Percentiles rank a stretch among this genome's conserved stretches.
These are phyloP conservation scores for Leptopterna dolabrata DNA, from an alignment of 2,888 invertebrate genomes.

Conservation along the genomic window DNA sequence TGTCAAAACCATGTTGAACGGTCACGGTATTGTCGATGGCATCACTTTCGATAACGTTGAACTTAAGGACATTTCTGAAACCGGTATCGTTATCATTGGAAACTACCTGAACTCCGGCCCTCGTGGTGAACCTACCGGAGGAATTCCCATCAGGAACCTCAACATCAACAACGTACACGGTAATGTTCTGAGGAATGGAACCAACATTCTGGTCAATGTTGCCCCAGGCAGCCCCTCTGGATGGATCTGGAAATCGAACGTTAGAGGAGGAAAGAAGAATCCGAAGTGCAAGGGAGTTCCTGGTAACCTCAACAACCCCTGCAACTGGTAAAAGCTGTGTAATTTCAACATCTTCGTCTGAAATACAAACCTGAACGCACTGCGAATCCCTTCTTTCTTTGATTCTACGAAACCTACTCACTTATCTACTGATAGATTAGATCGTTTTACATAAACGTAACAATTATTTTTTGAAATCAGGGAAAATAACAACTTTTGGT, in stretches of 20 bases:
- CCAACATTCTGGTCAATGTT: conserved; percentile 23
- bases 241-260: conserved; percentile 36
- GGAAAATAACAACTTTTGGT: too few species aligned
- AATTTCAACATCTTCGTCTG: background rate
- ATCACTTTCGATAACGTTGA: conserved; percentile 4
- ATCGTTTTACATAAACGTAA: too few species aligned
- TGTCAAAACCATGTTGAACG: background rate
- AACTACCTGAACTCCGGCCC: conserved; percentile 42
- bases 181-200: conserved; percentile 4
- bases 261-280: conserved; percentile 24
- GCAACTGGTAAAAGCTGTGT: background rate
- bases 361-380: too few species aligned
- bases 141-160: conserved; percentile 3
- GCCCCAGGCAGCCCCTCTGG: background rate
- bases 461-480: too few species aligned
- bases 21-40: background rate
- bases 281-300: conserved; percentile 12
- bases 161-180: conserved; percentile 26
- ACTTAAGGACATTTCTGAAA: conserved; percentile 2
- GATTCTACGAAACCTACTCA: too few species aligned
- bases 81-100: conserved; percentile 4
- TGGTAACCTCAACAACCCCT: background rate
- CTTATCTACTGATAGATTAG: too few species aligned
- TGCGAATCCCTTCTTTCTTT: too few species aligned
- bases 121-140: conserved; percentile 11